A percentile compares a stretch with the other conserved stretches of the same genome.
Evolutionary conservation across 1,140 invertebrate species (phyloP).

Genomic region (Bombus waltoni): DNA sequence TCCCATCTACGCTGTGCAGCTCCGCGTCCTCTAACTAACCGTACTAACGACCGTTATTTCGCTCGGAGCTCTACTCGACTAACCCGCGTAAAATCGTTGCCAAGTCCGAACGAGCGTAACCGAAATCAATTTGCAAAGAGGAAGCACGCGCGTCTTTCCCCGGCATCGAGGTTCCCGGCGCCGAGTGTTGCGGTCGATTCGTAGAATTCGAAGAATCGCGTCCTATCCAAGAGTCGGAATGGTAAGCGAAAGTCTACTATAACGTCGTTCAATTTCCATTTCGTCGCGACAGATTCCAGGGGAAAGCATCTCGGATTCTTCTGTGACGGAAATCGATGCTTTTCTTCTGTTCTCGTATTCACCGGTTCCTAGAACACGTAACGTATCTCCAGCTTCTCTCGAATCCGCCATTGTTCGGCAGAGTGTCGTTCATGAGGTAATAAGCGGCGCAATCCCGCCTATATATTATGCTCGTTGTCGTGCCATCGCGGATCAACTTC

Average conservation of each 20-base stretch:
- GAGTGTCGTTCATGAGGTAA: constrained; percentile 15
- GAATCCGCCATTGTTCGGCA: not conserved
- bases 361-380: not conserved
- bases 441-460: constrained; percentile 22
- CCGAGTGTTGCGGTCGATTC: not conserved
- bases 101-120: not conserved
- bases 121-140: constrained; percentile 11
- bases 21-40: not conserved
- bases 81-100: not conserved
- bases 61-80: not conserved
- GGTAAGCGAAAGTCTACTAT: constrained; percentile 33
- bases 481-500: not conserved
- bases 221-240: constrained; percentile 6
- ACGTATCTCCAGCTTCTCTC: not conserved
- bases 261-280: constrained; percentile 61
- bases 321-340: constrained; percentile 49
- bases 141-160: not conserved
- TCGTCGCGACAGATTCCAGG: constrained; percentile 37
- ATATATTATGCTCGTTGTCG: not conserved
- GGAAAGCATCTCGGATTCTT: constrained; percentile 43
- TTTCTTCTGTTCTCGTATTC: constrained; percentile 44
- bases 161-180: not conserved
- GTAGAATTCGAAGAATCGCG: constrained; percentile 20
- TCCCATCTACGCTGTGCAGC: not conserved
- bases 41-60: not conserved